Evolutionary conservation across 2,888 invertebrate genomes (phyloP).

Genomic region (Gonocerus acuteangulatus): DNA sequence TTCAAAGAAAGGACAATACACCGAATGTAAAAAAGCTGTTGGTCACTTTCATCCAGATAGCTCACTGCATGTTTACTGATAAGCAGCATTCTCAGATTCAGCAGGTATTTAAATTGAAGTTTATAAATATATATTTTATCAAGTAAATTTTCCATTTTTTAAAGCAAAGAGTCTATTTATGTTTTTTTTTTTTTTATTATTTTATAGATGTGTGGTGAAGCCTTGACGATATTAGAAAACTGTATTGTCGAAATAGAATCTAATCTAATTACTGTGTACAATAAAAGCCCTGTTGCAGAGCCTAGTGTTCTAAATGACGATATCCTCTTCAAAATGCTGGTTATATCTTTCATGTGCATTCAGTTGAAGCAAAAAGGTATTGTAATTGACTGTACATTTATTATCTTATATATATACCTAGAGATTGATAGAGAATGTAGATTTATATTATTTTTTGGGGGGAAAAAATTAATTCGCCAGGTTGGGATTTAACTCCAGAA

Average conservation of each 20-base stretch:
- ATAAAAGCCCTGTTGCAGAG: conserved; percentile 38
- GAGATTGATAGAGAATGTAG: too few relatives aligned
- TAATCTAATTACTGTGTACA: conserved; percentile 48
- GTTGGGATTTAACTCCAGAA: background rate
- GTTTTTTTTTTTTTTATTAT: background rate
- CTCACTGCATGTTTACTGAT: conserved; percentile 56
- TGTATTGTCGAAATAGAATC: conserved; percentile 54
- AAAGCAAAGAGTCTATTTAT: background rate
- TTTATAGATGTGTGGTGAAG: conserved; percentile 53
- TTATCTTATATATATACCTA: background rate
- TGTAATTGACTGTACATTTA: background rate
- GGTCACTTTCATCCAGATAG: conserved; percentile 51
- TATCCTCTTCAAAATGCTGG: conserved; percentile 72
- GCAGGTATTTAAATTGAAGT: conserved; percentile 8
- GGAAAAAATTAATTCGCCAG: too few relatives aligned
- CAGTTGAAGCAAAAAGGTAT: conserved; percentile 55
- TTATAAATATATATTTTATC: background rate
- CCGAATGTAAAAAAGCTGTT: conserved; percentile 37
- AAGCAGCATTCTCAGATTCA: conserved; percentile 41
- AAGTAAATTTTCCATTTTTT: background rate
- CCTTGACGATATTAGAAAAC: conserved; percentile 64
- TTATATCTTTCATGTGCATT: conserved; percentile 73
- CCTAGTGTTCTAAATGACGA: conserved; percentile 57
- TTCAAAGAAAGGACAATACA: conserved; percentile 34
- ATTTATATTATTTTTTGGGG: too few relatives aligned